Evolutionary conservation across 2,797 vertebrate species (phyloP), one percentile per base, ranked within the genome.

Genomic region (Glyptemys insculpta): DNA sequence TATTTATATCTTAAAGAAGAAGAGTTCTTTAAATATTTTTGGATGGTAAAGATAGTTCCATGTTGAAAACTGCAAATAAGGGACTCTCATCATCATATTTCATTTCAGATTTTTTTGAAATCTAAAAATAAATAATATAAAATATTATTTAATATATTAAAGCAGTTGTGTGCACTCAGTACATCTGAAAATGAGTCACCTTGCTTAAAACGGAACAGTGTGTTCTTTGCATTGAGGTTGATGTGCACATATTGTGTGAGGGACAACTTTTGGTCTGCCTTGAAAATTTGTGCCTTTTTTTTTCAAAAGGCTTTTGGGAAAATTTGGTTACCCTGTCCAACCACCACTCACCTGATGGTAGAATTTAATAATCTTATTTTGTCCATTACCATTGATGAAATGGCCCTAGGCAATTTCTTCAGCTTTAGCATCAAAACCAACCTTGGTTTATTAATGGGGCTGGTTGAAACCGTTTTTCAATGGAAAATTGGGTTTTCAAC

Each of bases 361-460:
- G 91, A 93, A 94, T 23, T 29, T 76, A 57, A 76, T 72, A 91
- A 79, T 15, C 47, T 90, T 27, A 41, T 96, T 96, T 92, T 74
- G 62, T 82, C 88, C 83, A n/a, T 54, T 85, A 76, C 74, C 25
- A 88, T 44, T 78, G n/a, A 88, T 23, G 88, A 93, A 87, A 6
- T 85, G n/a, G 79, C 6, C 11, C 50, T 92, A 87, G 76, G 41
- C 50, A 81, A 82, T 83, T 44, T 37, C 27, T 82, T 94, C 76
- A 47, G 12, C 72, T 93, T 96, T 95, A 68, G 87, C 89, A 56
- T 95, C 89, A 49, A 1, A 82, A 18, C 12, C 18, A 72, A 54
- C 14, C 91, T 87, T 37, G 65, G 53, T 21, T 88, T 72, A 27
- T 23, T 65, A 72, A 91, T 84, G 85, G 54, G 19, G 7, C 14